Base-by-base conservation (phyloP, 2,797 vertebrate species). In the Oreochromis grahami region DNA sequence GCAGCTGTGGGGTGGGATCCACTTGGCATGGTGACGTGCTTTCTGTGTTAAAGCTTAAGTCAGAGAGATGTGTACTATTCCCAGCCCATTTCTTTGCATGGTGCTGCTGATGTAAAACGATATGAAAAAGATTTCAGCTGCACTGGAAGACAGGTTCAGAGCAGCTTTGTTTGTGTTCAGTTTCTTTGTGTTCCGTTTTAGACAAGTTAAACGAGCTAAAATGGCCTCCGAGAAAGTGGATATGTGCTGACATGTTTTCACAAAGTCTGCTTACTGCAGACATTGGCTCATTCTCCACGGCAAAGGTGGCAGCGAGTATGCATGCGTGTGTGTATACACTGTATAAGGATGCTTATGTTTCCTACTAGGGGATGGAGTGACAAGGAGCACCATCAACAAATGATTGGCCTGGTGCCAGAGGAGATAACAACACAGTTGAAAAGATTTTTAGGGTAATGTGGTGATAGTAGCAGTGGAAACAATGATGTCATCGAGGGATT, bases 401-500 rank as follows among this genome's bases (percentile, higher is more conserved):
- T 94, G 87, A 79, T 26, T 79, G 90, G 86, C 89, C 83, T 21
- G 88, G 92, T 94, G 91, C 90, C 93, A 91, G 77, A 89, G 91
- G 90, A 94, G 94, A 95, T 96, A 94, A 93, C 92, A 87, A 82
- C 87, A 83, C 84, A 68, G 83, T 56, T 65, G 84, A 89, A 92
- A 56, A 91, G 87, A 79, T 84, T 91, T 95, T 32, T 89, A 87
- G 90, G 94, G 85, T 92, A 93, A 94, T 83, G 83, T 86, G 81
- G 82, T 12, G 87, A 95, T 94, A 89, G 92, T 89, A 91, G 85
- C 84, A 88, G 85, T 94, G 94, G 91, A 95, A 94, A 95, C 88
- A 89, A 84, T 95, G 92, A 96, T 93, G 91, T 94, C 93, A 94
- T 92, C 36, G n/a, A 80, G 65, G 14, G 21, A 15, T 87, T 85